These are phyloP conservation scores for Squalus acanthias DNA, from an alignment of 2,797 vertebrate genomes.

Conservation along the genomic window DNA sequence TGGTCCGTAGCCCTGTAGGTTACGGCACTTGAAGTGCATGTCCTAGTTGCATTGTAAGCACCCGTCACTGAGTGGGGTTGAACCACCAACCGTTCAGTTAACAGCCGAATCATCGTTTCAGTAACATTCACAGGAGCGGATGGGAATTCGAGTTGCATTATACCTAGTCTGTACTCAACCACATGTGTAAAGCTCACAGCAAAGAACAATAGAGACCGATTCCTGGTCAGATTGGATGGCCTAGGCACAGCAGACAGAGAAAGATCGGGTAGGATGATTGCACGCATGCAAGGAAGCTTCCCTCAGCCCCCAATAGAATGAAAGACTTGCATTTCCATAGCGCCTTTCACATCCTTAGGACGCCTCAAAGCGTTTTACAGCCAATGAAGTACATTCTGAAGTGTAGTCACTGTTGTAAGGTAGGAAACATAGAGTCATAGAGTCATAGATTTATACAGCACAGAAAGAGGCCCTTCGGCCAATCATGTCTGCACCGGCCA, in stretches of 20 bases:
- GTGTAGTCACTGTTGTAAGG: neutral
- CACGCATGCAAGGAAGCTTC: neutral
- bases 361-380: neutral
- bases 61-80: too few relatives aligned
- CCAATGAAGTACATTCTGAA: neutral
- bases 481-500: too few relatives aligned
- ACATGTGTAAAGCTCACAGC: neutral
- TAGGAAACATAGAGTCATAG: neutral
- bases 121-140: neutral
- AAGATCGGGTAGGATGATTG: too few relatives aligned
- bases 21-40: too few relatives aligned
- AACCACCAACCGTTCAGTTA: too few relatives aligned
- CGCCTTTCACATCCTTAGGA: neutral
- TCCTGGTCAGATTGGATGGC: neutral
- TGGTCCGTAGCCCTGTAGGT: too few relatives aligned
- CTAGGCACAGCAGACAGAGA: too few relatives aligned
- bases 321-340: neutral
- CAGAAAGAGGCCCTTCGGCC: too few relatives aligned
- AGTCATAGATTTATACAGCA: too few relatives aligned
- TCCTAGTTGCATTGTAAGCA: too few relatives aligned
- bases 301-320: neutral
- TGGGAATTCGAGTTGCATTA: neutral
- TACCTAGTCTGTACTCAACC: neutral
- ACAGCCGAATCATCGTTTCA: neutral
- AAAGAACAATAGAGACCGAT: neutral